Evolutionary conservation across 2,888 invertebrate genomes (phyloP).

Genomic region (Oxystoma pomonae): DNA sequence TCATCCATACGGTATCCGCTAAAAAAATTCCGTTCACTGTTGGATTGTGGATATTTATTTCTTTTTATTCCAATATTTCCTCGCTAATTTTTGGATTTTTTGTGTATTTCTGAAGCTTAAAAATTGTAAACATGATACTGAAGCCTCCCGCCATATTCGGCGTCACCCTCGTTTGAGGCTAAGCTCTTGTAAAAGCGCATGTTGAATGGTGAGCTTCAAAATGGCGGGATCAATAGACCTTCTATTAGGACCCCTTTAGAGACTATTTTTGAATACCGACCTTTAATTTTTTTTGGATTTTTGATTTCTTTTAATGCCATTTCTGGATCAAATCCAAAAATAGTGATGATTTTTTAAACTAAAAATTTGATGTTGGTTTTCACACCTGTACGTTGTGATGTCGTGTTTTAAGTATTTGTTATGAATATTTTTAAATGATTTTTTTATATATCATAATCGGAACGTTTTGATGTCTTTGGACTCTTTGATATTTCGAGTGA

Average conservation of each 20-base stretch:
- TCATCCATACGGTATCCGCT: not conserved
- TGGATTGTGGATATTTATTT: not conserved
- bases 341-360: too few relatives aligned
- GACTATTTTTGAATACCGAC: not conserved
- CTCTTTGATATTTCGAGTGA: too few relatives aligned
- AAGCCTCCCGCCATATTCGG: conserved; percentile 42
- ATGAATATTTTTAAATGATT: too few relatives aligned
- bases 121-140: conserved; percentile 38
- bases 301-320: too few relatives aligned
- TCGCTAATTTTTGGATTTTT: not conserved
- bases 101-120: conserved; percentile 13
- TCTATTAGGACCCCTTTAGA: conserved; percentile 3
- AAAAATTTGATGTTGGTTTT: too few relatives aligned
- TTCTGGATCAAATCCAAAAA: too few relatives aligned
- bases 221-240: conserved; percentile 41
- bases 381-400: too few relatives aligned
- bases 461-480: too few relatives aligned
- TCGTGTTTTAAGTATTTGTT: too few relatives aligned
- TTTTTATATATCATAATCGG: too few relatives aligned
- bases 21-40: too few relatives aligned
- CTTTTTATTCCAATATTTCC: conserved; percentile 2
- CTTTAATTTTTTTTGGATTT: too few relatives aligned
- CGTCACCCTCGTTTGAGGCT: conserved; percentile 42
- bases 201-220: conserved; percentile 30
- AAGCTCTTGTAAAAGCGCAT: conserved; percentile 22